phyloP scores from a whole-genome alignment of 2,888 invertebrate species.

The Tipula lateralis region DNA sequence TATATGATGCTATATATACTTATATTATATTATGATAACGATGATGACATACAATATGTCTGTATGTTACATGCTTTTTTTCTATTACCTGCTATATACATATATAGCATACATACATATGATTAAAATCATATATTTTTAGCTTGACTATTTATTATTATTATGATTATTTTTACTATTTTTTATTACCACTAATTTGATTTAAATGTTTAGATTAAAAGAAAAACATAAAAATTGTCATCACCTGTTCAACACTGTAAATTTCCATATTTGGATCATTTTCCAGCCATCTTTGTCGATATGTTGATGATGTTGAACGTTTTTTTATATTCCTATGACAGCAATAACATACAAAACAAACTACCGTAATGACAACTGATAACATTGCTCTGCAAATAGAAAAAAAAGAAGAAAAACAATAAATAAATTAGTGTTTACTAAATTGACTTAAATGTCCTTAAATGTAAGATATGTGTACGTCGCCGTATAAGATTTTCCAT shows the following conservation, averaged over 20 bases:
- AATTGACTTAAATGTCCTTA: neutral
- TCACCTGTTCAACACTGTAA: conserved; percentile 50
- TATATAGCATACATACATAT: no score
- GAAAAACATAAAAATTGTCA: conserved; percentile 20
- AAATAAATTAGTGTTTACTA: neutral
- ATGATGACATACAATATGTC: neutral
- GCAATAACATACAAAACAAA: conserved; percentile 72
- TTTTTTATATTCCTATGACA: conserved; percentile 52
- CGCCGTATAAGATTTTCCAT: neutral
- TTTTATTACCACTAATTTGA: neutral
- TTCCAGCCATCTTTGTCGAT: conserved; percentile 48
- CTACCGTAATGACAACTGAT: conserved; percentile 69
- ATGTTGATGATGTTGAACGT: conserved; percentile 45
- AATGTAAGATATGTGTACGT: neutral
- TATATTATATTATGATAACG: neutral
- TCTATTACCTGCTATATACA: neutral
- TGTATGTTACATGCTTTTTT: neutral
- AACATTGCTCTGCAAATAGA: conserved; percentile 63
- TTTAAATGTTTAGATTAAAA: neutral
- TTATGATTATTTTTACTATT: neutral
- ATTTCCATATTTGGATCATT: conserved; percentile 50
- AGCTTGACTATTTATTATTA: neutral
- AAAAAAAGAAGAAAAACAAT: conserved; percentile 28
- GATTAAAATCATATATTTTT: neutral
- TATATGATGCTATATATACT: neutral